Evolutionary conservation across 2,888 invertebrate genomes (phyloP).

Genomic region (Oscheius sp.): DNA sequence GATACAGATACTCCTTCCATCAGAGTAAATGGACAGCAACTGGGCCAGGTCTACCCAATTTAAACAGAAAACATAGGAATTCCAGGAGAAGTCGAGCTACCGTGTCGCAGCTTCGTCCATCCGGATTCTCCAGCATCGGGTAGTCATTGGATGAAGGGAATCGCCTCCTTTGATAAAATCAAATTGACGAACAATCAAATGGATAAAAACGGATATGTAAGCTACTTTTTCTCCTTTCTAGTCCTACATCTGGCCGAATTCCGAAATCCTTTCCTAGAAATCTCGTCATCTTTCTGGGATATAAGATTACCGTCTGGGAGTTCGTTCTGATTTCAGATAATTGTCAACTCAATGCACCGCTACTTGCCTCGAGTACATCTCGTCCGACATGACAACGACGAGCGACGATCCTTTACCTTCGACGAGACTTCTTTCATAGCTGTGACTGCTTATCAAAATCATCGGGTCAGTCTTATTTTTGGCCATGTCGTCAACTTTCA

Average conservation of each 20-base stretch:
- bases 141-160: slow-evolving; percentile 91
- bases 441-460: slow-evolving; percentile 99
- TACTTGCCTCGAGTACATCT: slow-evolving; percentile 97
- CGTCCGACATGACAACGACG: slow-evolving; percentile 76
- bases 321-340: slow-evolving; percentile 88
- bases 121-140: slow-evolving; percentile 95
- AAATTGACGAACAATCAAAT: slow-evolving; percentile 98
- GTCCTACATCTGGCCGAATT: too few relatives aligned
- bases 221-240: too few relatives aligned
- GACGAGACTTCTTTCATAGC: slow-evolving; percentile 98
- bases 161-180: slow-evolving; percentile 94
- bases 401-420: slow-evolving; percentile 84
- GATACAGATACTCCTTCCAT: slow-evolving; percentile 97
- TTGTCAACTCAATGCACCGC: slow-evolving; percentile 98
- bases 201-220: slow-evolving; percentile 94
- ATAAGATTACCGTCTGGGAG: too few relatives aligned
- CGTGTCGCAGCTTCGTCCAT: slow-evolving; percentile 86
- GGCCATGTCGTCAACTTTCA: too few relatives aligned
- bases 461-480: slow-evolving; percentile 81
- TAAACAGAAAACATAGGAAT: background rate
- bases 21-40: slow-evolving; percentile 97
- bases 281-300: too few relatives aligned
- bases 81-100: slow-evolving; percentile 84
- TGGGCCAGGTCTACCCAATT: slow-evolving; percentile 85
- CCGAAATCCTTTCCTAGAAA: too few relatives aligned